Base-by-base conservation (phyloP, 2,888 invertebrate genomes). In the Drosophila rubida region DNA sequence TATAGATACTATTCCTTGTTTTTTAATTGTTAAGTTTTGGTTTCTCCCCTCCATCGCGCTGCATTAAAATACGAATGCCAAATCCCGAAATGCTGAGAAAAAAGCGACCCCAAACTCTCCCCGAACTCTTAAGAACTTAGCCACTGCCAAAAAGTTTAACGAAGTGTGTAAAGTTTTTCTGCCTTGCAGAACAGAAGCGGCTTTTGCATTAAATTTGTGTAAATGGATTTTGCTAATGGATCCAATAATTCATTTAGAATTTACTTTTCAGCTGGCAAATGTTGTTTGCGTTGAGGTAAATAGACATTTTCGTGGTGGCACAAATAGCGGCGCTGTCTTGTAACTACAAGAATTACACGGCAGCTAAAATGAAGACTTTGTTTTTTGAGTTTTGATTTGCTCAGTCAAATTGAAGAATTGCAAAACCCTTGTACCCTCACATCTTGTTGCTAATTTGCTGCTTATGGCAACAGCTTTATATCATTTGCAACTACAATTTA, bases 171-270 rank as follows among this genome's bases (percentile, higher is more conserved):
- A 90, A 87, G 80, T 86, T 89, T 76, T 75, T 71, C 55, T 58
- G 66, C 55, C 50, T 51, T 58, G 57, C 37, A 51, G 63, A 45
- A 50, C 72, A 57, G 67, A 60, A 85, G 81, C 80, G 69, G 87
- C 87, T 87, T 87, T 80, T 70, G 82, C 82, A 87, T 87, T 85
- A 87, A 87, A 88, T 82, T 82, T 84, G 90, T 90, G 90, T 90
- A 89, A 90, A 89, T 90, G 90, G 90, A 89, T 90, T 83, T 90
- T 87, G 78, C 90, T 90, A 90, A 90, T 90, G 90, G 90, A 90
- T 88, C 80, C 89, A 90, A 90, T 90, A 90, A 90, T 90, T 90
- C 90, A 90, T 90, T 90, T 88, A 83, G 81, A 89, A 86, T 89
- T 86, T 88, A 78, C 88, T 88, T 84, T 69, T 72, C 69, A 79